Conservation (phyloP, 2,888 invertebrate genomes). For the Clistopyga incitator region DNA sequence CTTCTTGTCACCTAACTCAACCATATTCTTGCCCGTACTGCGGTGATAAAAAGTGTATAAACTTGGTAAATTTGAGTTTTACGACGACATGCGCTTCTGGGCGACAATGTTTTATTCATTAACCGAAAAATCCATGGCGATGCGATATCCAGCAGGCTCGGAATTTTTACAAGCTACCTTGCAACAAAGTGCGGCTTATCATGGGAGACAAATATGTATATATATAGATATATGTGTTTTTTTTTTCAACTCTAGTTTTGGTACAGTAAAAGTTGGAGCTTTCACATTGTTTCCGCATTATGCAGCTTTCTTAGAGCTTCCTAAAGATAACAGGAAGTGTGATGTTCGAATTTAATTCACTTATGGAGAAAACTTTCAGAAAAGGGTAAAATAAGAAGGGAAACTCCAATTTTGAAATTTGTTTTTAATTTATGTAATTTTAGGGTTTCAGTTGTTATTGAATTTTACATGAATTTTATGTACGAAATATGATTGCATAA, state of each 20-base stretch:
- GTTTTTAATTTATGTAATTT: too few species aligned
- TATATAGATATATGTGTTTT: background rate
- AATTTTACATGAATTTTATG: too few species aligned
- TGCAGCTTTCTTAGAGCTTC: too few species aligned
- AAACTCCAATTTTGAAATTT: too few species aligned
- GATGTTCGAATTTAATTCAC: too few species aligned
- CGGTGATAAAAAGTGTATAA: background rate
- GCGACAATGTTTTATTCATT: background rate
- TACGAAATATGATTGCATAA: too few species aligned
- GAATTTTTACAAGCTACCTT: background rate
- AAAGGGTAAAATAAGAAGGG: too few species aligned
- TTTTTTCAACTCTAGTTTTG: background rate
- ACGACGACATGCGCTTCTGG: background rate
- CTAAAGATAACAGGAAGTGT: too few species aligned
- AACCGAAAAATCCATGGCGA: background rate
- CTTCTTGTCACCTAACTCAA: background rate
- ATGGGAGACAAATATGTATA: background rate
- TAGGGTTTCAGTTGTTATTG: too few species aligned
- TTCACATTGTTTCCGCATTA: too few species aligned
- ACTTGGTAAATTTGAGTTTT: slow-evolving; percentile 18
- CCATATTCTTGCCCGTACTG: background rate
- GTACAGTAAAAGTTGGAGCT: background rate
- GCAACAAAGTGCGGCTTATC: background rate
- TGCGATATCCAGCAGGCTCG: background rate
- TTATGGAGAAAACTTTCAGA: too few species aligned